phyloP scores from a whole-genome alignment of 2,797 vertebrate genomes.

The Sciurus vulgaris region DNA sequence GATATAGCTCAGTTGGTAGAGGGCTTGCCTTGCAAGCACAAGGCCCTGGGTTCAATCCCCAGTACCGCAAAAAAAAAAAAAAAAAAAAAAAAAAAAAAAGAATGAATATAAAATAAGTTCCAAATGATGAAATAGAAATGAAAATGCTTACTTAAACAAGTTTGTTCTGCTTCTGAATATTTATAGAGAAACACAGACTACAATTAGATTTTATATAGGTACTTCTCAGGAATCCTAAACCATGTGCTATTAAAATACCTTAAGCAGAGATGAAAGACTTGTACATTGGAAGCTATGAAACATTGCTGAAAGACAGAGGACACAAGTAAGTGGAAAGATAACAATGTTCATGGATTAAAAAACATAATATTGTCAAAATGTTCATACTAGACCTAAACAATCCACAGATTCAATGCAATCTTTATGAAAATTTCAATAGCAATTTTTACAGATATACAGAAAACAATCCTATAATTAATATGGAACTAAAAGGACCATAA shows the following conservation, averaged over 20 bases:
- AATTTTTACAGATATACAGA: not conserved
- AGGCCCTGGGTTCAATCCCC: no score
- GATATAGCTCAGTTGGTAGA: no score
- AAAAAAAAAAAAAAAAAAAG: not conserved
- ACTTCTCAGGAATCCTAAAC: not conserved
- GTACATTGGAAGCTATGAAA: not conserved
- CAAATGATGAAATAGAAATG: slow-evolving; percentile 14
- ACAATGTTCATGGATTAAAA: not conserved
- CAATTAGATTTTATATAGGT: slow-evolving; percentile 13
- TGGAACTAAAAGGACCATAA: not conserved
- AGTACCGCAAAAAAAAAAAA: no score
- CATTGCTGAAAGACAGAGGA: not conserved
- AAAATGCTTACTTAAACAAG: not conserved
- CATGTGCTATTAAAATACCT: not conserved
- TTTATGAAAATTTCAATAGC: not conserved
- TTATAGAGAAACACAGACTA: not conserved
- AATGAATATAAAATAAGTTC: not conserved
- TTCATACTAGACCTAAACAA: not conserved
- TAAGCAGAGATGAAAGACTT: not conserved
- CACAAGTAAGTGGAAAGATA: not conserved
- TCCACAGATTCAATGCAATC: not conserved
- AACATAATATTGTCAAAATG: not conserved
- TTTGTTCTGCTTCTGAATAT: not conserved
- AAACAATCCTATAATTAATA: not conserved
- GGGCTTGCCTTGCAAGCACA: no score